Evolutionary conservation across 2,888 invertebrate species (phyloP), one percentile per base, ranked within the genome.

Genomic region (Drosophila kuntzei): DNA sequence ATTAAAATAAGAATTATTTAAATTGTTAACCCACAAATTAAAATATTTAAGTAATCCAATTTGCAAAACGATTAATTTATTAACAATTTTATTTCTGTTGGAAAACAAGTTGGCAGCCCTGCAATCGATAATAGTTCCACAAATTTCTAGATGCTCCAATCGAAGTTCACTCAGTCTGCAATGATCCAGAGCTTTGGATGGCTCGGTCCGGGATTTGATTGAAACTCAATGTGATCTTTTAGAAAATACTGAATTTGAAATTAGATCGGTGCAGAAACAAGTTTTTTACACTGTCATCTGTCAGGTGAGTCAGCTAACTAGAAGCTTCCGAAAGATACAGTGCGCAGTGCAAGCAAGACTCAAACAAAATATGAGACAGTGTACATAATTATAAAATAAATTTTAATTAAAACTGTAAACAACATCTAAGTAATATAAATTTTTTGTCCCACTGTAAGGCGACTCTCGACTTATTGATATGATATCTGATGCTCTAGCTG

Each of bases 291-390:
- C 1, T 1, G 22, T 20, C 7, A 29, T 20, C 7, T 16, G 16
- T 1, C 50, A 37, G 50, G 64, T 51, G 25, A 37, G 63, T 55
- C 44, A 55, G 43, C 32, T 5, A 22, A 20, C 29, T 18, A 47
- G 18, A 20, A 20, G 7, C 8, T 22, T 22, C 8, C 12, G 2
- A n/a, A 11, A 39, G 5, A 20, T 3, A 12, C 18, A 43, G 3
- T 9, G 8, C 6, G 16, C 16, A 20, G 8, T 25, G 4, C 8
- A 22, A 22, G 8, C 14, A n/a, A 22, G 2, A 41, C n/a, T 41
- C 8, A 3, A 46, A 27, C 16, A 12, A 46, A 11, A 46, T 9
- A 1, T 2, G 5, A 29, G 25, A 16, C 2, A 46, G 11, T 16
- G 14, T 2, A 22, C 29, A n/a, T 25, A 2, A 4, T 14, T 25